These are phyloP conservation scores for Semaprochilodus insignis DNA, from an alignment of 2,797 vertebrate species.

Conservation along the genomic window DNA sequence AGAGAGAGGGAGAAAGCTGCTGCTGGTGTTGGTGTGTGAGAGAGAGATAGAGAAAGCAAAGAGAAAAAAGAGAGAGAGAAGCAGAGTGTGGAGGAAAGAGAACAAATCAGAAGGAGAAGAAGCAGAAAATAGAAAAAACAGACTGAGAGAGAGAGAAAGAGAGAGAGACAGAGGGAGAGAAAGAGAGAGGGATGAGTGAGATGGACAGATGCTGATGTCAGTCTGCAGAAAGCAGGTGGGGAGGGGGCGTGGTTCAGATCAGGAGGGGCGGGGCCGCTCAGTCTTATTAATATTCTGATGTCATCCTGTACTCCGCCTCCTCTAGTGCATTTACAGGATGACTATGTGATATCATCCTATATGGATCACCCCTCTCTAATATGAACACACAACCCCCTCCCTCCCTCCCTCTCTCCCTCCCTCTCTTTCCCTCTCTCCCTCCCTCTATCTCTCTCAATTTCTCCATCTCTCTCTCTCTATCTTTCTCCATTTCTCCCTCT, in stretches of 20 bases:
- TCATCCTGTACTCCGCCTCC: conserved; percentile 43
- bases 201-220: conserved; percentile 18
- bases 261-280: conserved; percentile 33
- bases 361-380: conserved; percentile 68
- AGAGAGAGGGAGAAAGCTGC: neutral
- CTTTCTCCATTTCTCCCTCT: neutral
- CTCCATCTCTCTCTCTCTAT: neutral
- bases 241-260: conserved; percentile 10
- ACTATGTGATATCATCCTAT: conserved; percentile 79
- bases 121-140: neutral
- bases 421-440: conserved; percentile 18
- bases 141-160: neutral
- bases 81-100: no score
- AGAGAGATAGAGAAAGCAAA: no score
- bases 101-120: neutral
- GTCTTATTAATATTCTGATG: conserved; percentile 60
- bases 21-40: neutral
- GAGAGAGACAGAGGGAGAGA: neutral
- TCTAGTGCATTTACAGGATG: conserved; percentile 43
- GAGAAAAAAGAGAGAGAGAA: no score
- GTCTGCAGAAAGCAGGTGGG: neutral
- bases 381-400: conserved; percentile 1
- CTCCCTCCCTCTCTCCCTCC: conserved; percentile 13
- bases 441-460: neutral
- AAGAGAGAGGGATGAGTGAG: neutral